These are phyloP conservation scores for Copidosoma floridanum DNA, from an alignment of 1,140 invertebrate genomes.

Conservation along the genomic window DNA sequence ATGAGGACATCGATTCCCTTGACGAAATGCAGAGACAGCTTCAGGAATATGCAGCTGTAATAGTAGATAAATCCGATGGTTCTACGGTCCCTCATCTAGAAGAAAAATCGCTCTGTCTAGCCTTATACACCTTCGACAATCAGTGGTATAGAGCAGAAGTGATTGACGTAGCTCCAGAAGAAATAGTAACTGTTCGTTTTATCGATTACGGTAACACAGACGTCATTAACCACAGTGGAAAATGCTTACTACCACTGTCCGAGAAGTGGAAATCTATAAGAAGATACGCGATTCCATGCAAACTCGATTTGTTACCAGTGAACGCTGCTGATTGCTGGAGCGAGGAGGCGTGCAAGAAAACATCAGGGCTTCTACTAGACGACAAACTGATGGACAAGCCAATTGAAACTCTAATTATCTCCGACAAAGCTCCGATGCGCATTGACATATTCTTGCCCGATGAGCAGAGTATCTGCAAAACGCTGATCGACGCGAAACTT, in stretches of 20 bases:
- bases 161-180: slow-evolving; percentile 68
- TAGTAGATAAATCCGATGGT: slow-evolving; percentile 51
- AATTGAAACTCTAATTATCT: slow-evolving; percentile 4
- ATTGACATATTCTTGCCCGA: slow-evolving; percentile 4
- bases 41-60: slow-evolving; percentile 54
- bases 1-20: slow-evolving; percentile 30
- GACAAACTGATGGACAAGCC: background rate
- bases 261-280: slow-evolving; percentile 56
- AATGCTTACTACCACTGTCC: slow-evolving; percentile 62
- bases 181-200: slow-evolving; percentile 73
- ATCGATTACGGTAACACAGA: slow-evolving; percentile 83
- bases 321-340: slow-evolving; percentile 66
- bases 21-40: slow-evolving; percentile 56
- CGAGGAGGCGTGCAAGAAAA: slow-evolving; percentile 58
- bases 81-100: slow-evolving; percentile 55
- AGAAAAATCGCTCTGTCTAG: slow-evolving; percentile 68
- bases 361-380: no score
- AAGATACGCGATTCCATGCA: slow-evolving; percentile 63
- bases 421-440: slow-evolving; percentile 7
- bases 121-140: slow-evolving; percentile 70
- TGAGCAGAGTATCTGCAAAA: slow-evolving; percentile 3
- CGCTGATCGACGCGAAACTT: background rate
- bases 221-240: slow-evolving; percentile 61
- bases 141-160: slow-evolving; percentile 80
- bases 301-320: slow-evolving; percentile 64